These are phyloP conservation scores for Drosophila paramelanica DNA, from an alignment of 2,888 invertebrate species.

Conservation along the genomic window DNA sequence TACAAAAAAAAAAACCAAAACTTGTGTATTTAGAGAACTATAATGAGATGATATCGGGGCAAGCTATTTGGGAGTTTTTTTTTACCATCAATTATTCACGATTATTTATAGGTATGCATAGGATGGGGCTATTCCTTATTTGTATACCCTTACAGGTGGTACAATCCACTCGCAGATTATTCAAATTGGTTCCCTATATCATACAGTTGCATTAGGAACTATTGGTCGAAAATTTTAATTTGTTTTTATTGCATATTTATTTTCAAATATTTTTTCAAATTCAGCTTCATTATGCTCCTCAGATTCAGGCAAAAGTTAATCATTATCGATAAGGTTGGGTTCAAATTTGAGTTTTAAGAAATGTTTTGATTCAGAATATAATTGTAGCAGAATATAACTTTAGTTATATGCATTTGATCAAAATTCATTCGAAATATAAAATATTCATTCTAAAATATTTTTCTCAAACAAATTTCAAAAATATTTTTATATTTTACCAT, in stretches of 20 bases:
- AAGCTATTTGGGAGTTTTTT: conserved; percentile 21
- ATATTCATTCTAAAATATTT: no score
- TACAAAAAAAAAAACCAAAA: conserved; percentile 5
- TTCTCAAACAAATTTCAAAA: no score
- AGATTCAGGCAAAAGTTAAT: no score
- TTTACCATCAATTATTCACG: conserved; percentile 7
- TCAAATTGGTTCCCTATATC: background rate
- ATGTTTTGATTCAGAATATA: no score
- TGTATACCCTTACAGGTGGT: conserved; percentile 5
- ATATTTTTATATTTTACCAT: no score
- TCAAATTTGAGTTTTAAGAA: no score
- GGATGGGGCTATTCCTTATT: conserved; percentile 10
- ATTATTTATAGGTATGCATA: conserved; percentile 31
- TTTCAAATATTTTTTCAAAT: no score
- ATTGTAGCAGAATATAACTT: no score
- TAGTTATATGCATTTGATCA: no score
- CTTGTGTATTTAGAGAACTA: conserved; percentile 16
- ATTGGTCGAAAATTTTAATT: background rate
- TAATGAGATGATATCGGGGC: conserved; percentile 7
- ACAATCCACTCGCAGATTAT: background rate
- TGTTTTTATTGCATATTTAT: background rate
- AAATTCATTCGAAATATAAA: no score
- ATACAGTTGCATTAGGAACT: background rate
- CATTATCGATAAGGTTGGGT: no score
- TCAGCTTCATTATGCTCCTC: no score